Conservation (phyloP, 1,140 invertebrate genomes). For the Marisa cornuarietis region DNA sequence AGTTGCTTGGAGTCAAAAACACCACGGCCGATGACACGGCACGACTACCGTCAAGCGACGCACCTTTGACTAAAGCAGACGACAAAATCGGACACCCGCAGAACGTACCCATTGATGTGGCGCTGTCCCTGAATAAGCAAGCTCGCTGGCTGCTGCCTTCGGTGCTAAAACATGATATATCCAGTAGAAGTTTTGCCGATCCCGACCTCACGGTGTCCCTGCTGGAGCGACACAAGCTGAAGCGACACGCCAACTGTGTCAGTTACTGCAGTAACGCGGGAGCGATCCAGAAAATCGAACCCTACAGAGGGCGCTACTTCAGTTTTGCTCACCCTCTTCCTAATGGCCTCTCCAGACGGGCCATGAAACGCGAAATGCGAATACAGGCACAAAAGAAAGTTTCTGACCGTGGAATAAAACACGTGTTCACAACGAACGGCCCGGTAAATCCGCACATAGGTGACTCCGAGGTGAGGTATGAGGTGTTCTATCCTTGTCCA, state of each 20-base stretch:
- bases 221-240: constrained; percentile 38
- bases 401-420: no score
- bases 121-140: constrained; percentile 40
- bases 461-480: constrained; percentile 21
- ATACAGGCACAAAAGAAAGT: not conserved
- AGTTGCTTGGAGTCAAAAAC: not conserved
- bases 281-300: constrained; percentile 5
- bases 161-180: constrained; percentile 27
- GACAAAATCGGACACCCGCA: not conserved
- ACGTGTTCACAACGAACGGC: not conserved
- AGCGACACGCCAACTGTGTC: constrained; percentile 32
- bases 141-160: constrained; percentile 32
- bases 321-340: constrained; percentile 12
- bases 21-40: no score
- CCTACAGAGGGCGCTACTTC: constrained; percentile 23
- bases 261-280: constrained; percentile 34
- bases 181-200: constrained; percentile 8
- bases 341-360: constrained; percentile 2
- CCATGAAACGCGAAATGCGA: not conserved
- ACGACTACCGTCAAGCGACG: not conserved
- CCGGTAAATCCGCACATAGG: not conserved
- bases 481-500: constrained; percentile 28
- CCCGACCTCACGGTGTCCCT: constrained; percentile 26
- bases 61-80: not conserved
- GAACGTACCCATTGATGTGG: constrained; percentile 21